phyloP scores from a whole-genome alignment of 2,797 vertebrate species.

The Anomalospiza imberbis region DNA sequence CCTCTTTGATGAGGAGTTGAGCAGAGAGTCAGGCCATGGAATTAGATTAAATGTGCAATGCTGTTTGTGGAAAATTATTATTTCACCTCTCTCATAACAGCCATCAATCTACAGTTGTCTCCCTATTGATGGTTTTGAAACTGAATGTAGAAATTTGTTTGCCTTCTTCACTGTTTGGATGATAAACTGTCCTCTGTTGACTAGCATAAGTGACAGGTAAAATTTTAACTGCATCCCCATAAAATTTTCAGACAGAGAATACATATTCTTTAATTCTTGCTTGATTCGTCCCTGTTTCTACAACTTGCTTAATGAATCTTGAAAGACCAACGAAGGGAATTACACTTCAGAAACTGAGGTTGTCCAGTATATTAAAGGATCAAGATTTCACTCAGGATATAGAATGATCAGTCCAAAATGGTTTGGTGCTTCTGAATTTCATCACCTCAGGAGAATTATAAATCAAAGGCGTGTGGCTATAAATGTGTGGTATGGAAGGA shows the following conservation, averaged over 20 bases:
- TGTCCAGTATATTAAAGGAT: not conserved
- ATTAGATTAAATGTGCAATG: not conserved
- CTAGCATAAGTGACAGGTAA: not conserved
- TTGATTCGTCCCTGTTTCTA: not conserved
- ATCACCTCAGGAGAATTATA: conserved; percentile 30
- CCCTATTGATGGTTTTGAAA: not conserved
- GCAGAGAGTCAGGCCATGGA: not conserved
- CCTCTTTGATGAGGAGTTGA: not conserved
- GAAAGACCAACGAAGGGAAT: not conserved
- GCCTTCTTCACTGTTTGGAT: not conserved
- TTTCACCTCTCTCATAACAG: not conserved
- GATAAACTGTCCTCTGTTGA: not conserved
- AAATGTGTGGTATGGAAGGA: not conserved
- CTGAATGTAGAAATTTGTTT: not conserved
- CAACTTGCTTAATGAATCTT: not conserved
- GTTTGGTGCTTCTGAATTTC: conserved; percentile 1
- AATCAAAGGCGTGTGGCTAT: conserved; percentile 29
- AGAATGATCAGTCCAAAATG: not conserved
- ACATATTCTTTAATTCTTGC: not conserved
- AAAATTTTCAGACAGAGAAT: not conserved
- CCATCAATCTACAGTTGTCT: not conserved
- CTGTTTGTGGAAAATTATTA: not conserved
- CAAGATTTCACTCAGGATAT: not conserved
- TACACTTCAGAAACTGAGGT: not conserved
- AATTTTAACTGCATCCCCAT: not conserved